Percentiles rank a stretch among this genome's conserved stretches.
phyloP scores from a whole-genome alignment of 2,113 vertebrate species.

The Corynorhinus townsendii region DNA sequence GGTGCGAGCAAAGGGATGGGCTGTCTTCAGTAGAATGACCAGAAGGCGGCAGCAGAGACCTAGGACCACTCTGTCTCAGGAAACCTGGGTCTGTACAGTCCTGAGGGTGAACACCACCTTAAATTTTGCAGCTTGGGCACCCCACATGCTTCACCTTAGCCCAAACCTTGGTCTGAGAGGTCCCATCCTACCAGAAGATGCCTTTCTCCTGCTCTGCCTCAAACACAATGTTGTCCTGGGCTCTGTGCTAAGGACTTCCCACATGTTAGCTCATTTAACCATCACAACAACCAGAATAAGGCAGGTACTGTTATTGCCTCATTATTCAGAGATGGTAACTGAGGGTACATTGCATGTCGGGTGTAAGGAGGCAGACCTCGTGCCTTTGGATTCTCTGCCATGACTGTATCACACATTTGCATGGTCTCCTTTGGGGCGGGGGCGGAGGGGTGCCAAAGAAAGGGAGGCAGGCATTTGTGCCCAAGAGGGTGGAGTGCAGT shows the following conservation, averaged over 20 bases:
- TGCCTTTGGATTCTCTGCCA: not conserved
- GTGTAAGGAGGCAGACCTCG: not conserved
- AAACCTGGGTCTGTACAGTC: rapidly evolving
- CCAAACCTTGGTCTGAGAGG: not conserved
- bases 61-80: rapidly evolving
- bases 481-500: not conserved
- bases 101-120: rapidly evolving
- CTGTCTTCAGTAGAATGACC: constrained; percentile 1
- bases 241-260: not conserved
- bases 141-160: not conserved
- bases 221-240: not conserved
- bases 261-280: not conserved
- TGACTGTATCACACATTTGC: not conserved
- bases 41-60: not conserved
- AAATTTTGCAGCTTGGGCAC: too few relatives aligned
- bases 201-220: not conserved
- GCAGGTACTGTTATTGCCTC: not conserved
- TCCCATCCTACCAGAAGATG: too few relatives aligned
- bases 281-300: not conserved
- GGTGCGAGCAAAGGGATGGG: not conserved
- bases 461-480: not conserved
- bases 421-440: not conserved
- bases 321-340: not conserved
- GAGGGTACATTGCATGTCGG: not conserved
- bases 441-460: not conserved